Percentiles rank a stretch among this genome's conserved stretches.
Evolutionary conservation across 2,888 invertebrate genomes (phyloP).

Genomic region (Seladonia tumulorum): DNA sequence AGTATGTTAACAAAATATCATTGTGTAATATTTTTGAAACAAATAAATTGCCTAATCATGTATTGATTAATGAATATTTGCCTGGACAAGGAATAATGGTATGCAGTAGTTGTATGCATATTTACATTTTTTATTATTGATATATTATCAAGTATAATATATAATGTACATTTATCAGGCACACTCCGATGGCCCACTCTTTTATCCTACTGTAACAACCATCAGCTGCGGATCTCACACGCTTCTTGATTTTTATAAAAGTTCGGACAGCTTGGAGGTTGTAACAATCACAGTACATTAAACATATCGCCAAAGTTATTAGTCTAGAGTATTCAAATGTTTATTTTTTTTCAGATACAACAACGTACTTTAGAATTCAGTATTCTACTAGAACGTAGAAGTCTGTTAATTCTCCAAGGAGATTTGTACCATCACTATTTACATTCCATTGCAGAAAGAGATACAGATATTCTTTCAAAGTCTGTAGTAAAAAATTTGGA

Average conservation of each 20-base stretch:
- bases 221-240: constrained; percentile 96
- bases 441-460: constrained; percentile 93
- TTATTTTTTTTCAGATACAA: constrained; percentile 64
- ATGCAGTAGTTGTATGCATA: constrained; percentile 61
- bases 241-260: constrained; percentile 92
- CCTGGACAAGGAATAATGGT: constrained; percentile 98
- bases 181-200: constrained; percentile 97
- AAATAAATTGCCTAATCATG: constrained; percentile 92
- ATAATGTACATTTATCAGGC: constrained; percentile 85
- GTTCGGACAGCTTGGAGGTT: constrained; percentile 82
- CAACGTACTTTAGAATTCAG: constrained; percentile 86
- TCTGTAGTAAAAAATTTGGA: constrained; percentile 88
- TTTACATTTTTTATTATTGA: constrained; percentile 10
- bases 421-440: constrained; percentile 93
- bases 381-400: constrained; percentile 93
- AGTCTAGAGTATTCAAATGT: neutral
- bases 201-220: constrained; percentile 96
- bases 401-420: constrained; percentile 93
- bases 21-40: constrained; percentile 89
- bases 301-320: neutral
- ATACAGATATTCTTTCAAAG: constrained; percentile 87
- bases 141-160: constrained; percentile 32
- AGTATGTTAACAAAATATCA: constrained; percentile 89
- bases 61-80: constrained; percentile 96
- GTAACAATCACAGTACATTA: constrained; percentile 31